A percentile compares a stretch with the other conserved stretches of the same genome.
Conservation (phyloP, 1,140 invertebrate species). For the Episyrphus balteatus region DNA sequence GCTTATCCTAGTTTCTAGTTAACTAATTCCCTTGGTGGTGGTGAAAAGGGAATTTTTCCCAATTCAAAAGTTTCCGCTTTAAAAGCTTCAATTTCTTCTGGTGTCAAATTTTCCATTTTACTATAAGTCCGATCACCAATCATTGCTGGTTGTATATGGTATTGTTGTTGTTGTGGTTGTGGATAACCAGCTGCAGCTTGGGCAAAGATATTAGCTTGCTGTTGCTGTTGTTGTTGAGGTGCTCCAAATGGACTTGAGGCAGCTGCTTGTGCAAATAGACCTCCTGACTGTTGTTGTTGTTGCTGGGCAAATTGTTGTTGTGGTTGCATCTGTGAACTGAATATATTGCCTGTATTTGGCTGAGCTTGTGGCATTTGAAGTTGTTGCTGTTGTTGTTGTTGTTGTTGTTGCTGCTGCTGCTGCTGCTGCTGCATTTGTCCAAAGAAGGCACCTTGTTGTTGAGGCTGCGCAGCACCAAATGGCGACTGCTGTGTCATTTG, state of each 20-base stretch:
- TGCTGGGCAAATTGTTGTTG: background rate
- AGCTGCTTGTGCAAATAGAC: background rate
- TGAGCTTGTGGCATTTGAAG: background rate
- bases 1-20: slow-evolving; percentile 3
- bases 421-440: slow-evolving; percentile 7
- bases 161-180: slow-evolving; percentile 3
- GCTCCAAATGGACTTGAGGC: background rate
- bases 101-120: slow-evolving; percentile 17
- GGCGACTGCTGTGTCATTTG: slow-evolving; percentile 1
- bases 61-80: slow-evolving; percentile 22
- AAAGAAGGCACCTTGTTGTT: slow-evolving; percentile 7
- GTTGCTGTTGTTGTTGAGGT: background rate
- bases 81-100: slow-evolving; percentile 28
- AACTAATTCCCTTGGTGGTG: slow-evolving; percentile 24
- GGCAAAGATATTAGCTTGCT: background rate
- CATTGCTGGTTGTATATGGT: background rate
- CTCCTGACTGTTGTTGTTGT: slow-evolving; percentile 3
- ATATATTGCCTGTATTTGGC: slow-evolving; percentile 1
- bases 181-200: slow-evolving; percentile 1
- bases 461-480: slow-evolving; percentile 2
- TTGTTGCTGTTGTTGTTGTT: slow-evolving; percentile 8
- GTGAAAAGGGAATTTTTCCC: slow-evolving; percentile 22
- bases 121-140: slow-evolving; percentile 13
- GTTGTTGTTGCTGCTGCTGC: slow-evolving; percentile 6
- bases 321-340: slow-evolving; percentile 3